Percentiles rank a stretch among this genome's conserved stretches.
Evolutionary conservation across 1,140 invertebrate genomes (phyloP).

Genomic region (Hycleus cichorii): DNA sequence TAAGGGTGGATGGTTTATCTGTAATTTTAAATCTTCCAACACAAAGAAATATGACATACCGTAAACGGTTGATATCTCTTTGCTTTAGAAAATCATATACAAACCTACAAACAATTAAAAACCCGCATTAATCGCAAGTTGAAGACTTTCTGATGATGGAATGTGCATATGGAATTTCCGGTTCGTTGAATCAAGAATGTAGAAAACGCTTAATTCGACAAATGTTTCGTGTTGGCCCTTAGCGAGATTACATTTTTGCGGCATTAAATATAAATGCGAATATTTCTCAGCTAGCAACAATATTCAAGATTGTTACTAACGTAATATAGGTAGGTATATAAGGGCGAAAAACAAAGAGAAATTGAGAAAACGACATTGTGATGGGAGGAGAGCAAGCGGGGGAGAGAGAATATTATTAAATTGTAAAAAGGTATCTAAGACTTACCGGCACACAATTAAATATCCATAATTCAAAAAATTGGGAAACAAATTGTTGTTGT

Average conservation of each 20-base stretch:
- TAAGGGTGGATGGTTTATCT: too few relatives aligned
- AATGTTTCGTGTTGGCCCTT: conserved; percentile 27
- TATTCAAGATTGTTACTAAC: too few relatives aligned
- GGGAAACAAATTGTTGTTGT: too few relatives aligned
- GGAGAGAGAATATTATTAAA: too few relatives aligned
- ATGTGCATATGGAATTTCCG: conserved; percentile 33
- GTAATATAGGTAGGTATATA: too few relatives aligned
- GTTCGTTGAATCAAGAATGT: conserved; percentile 32
- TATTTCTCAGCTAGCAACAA: neutral
- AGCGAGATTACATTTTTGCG: conserved; percentile 33
- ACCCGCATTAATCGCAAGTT: conserved; percentile 27
- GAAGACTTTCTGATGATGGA: conserved; percentile 30
- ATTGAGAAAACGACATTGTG: too few relatives aligned
- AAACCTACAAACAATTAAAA: conserved; percentile 30
- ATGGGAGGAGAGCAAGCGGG: too few relatives aligned
- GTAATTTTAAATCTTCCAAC: too few relatives aligned
- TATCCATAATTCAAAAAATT: neutral
- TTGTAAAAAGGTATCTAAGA: neutral
- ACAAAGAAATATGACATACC: conserved; percentile 6
- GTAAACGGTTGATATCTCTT: conserved; percentile 4
- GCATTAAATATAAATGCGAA: conserved; percentile 19
- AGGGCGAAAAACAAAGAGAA: too few relatives aligned
- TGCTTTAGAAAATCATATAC: conserved; percentile 18
- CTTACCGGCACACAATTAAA: neutral
- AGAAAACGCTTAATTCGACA: conserved; percentile 31